phyloP scores from a whole-genome alignment of 2,797 vertebrate species.

The Clarias pachynema region DNA sequence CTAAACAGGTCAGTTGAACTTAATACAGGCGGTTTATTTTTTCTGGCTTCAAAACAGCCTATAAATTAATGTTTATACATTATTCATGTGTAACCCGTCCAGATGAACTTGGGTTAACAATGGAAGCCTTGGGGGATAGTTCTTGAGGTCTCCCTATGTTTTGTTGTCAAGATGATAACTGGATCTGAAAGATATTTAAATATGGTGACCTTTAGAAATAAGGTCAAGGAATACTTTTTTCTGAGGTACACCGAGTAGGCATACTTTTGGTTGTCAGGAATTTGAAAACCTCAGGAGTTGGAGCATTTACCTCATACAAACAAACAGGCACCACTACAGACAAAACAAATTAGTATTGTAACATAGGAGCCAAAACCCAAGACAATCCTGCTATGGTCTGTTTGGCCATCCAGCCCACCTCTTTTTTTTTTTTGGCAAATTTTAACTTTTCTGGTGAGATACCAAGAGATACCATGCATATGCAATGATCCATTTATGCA shows the following conservation, averaged over 20 bases:
- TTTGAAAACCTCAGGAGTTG: constrained; percentile 56
- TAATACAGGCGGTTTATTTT: constrained; percentile 24
- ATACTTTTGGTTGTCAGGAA: constrained; percentile 52
- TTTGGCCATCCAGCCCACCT: constrained; percentile 65
- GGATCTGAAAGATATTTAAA: constrained; percentile 39
- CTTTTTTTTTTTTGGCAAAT: constrained; percentile 58
- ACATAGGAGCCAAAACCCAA: constrained; percentile 67
- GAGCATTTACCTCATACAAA: constrained; percentile 67
- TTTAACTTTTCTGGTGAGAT: constrained; percentile 52
- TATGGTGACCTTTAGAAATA: constrained; percentile 38
- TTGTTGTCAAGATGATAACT: constrained; percentile 32
- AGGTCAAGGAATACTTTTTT: constrained; percentile 42
- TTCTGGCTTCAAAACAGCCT: constrained; percentile 12
- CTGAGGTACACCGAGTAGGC: constrained; percentile 38
- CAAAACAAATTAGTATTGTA: constrained; percentile 75
- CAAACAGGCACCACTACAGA: constrained; percentile 71
- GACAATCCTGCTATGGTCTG: constrained; percentile 64
- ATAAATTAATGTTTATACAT: constrained; percentile 36
- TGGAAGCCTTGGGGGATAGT: not conserved
- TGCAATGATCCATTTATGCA: constrained; percentile 17
- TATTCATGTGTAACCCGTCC: not conserved
- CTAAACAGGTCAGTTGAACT: constrained; percentile 19
- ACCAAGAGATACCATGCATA: not conserved
- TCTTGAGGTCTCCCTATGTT: not conserved
- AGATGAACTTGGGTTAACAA: constrained; percentile 10